phyloP scores from a whole-genome alignment of 1,140 invertebrate species.

The Coenobita brevimanus region DNA sequence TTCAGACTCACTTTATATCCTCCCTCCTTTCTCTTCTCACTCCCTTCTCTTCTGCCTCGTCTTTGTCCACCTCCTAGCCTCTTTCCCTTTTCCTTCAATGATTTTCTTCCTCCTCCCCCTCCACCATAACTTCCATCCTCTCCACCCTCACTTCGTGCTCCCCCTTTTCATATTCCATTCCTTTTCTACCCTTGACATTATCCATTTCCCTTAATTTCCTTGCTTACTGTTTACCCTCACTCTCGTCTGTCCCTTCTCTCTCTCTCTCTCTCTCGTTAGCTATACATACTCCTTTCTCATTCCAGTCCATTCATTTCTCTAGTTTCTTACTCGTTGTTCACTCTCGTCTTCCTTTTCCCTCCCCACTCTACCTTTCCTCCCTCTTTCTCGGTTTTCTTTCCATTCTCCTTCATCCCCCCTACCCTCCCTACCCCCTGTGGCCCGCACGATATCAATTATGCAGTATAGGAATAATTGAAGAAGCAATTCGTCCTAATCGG shows the following conservation, averaged over 20 bases:
- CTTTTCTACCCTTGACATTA: not conserved
- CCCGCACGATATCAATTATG: conserved; percentile 64
- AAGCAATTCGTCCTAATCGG: conserved; percentile 62
- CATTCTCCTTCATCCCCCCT: not conserved
- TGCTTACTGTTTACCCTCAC: no score
- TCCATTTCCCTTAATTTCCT: not conserved
- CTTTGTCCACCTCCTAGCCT: not conserved
- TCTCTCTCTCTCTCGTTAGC: not conserved
- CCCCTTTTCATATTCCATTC: not conserved
- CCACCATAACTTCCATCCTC: not conserved
- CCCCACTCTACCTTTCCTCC: not conserved
- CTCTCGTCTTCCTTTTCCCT: no score
- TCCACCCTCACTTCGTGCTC: not conserved
- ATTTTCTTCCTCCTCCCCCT: not conserved
- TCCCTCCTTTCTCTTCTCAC: not conserved
- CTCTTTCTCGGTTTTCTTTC: not conserved
- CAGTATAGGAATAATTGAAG: conserved; percentile 60
- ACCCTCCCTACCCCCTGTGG: not conserved
- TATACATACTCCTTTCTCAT: not conserved
- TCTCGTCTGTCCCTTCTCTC: not conserved
- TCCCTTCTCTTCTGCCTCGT: not conserved
- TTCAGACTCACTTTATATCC: not conserved
- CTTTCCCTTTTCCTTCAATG: not conserved
- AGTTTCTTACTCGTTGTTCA: not conserved
- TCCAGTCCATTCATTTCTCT: not conserved